A percentile compares a stretch with the other conserved stretches of the same genome.
Conservation (phyloP, 2,888 invertebrate species). For the Cybosia mesomella region DNA sequence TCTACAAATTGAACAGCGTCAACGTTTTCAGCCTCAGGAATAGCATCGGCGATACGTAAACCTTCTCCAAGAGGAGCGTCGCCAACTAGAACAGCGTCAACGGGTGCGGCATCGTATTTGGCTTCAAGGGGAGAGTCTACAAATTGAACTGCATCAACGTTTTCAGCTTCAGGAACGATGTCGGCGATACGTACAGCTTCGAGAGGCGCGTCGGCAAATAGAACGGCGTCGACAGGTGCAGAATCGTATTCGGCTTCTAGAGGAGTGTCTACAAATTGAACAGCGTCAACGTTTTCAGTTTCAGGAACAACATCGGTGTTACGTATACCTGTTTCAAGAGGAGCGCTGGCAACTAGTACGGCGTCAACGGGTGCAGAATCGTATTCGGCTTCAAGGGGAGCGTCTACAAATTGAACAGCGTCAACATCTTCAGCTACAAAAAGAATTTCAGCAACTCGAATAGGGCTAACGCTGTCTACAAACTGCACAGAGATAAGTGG, state of each 20-base stretch:
- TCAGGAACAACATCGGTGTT: background rate
- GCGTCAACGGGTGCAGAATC: background rate
- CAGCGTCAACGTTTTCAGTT: constrained; percentile 4
- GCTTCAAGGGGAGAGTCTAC: constrained; percentile 9
- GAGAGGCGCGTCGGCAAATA: constrained; percentile 15
- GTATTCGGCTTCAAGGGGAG: constrained; percentile 12
- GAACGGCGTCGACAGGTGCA: background rate
- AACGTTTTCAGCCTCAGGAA: background rate
- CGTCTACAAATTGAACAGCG: constrained; percentile 16
- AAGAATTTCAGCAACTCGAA: constrained; percentile 22
- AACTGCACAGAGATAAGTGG: constrained; percentile 20
- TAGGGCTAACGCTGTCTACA: constrained; percentile 18
- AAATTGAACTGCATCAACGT: no score
- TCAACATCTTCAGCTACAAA: constrained; percentile 6
- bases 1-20: constrained; percentile 13
- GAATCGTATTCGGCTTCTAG: constrained; percentile 2
- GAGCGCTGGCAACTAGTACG: background rate
- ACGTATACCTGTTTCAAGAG: constrained; percentile 1
- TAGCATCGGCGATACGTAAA: background rate
- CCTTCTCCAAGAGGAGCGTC: constrained; percentile 8
- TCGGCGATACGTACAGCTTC: background rate
- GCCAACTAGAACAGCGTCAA: background rate
- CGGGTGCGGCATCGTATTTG: background rate
- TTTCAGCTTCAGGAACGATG: no score
- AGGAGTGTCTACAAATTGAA: constrained; percentile 20